Conservation (phyloP, 2,113 vertebrate species). For the Gopherus evgoodei region DNA sequence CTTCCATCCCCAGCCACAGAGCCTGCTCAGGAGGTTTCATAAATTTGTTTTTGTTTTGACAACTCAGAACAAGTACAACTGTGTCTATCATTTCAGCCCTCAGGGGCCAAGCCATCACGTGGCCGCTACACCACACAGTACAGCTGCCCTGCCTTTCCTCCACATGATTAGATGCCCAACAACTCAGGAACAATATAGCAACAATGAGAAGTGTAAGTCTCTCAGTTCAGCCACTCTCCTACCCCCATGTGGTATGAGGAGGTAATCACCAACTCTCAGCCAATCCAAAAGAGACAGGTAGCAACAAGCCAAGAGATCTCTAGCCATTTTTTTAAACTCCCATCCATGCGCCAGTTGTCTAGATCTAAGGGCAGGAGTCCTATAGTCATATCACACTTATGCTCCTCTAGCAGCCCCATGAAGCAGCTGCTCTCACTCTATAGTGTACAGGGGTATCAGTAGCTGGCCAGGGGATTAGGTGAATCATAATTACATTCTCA, state of each 20-base stretch:
- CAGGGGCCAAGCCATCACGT: neutral
- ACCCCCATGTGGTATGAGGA: neutral
- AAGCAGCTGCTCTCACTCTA: neutral
- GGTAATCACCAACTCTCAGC: neutral
- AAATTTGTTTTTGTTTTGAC: rapidly evolving
- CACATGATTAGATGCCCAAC: neutral
- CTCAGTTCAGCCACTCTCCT: conserved; percentile 11
- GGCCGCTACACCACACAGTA: neutral
- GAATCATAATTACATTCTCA: neutral
- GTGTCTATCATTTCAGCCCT: neutral
- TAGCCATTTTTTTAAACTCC: neutral
- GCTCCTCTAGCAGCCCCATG: neutral
- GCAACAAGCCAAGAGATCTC: neutral
- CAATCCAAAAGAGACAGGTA: neutral
- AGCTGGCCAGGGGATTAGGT: neutral
- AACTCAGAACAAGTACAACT: rapidly evolving
- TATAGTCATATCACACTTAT: neutral
- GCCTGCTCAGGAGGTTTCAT: neutral
- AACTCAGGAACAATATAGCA: neutral
- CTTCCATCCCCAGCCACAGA: neutral
- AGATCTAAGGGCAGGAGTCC: neutral
- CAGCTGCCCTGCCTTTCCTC: neutral
- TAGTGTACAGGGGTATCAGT: too few species aligned
- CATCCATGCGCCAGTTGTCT: neutral
- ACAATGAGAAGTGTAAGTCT: neutral